Evolutionary conservation across 2,888 invertebrate genomes (phyloP).

Genomic region (Ochlodes sylvanus): DNA sequence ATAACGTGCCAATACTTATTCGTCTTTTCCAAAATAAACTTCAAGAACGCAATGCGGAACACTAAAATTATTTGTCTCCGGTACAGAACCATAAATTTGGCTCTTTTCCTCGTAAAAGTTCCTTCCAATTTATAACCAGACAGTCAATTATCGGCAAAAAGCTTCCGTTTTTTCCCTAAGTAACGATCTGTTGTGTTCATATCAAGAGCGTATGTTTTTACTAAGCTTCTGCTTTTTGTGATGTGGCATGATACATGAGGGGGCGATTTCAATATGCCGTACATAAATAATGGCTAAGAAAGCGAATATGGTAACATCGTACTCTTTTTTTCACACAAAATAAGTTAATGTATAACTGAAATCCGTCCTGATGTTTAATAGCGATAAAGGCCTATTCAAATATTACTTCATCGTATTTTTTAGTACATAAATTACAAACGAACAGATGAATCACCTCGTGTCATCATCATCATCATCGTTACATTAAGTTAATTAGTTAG

Average conservation of each 20-base stretch:
- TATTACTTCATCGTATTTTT: too few species aligned
- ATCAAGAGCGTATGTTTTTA: constrained; percentile 27
- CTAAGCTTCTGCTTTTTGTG: constrained; percentile 24
- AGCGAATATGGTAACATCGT: neutral
- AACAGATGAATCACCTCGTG: too few species aligned
- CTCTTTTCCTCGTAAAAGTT: constrained; percentile 38
- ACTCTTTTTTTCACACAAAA: too few species aligned
- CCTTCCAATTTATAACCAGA: constrained; percentile 39
- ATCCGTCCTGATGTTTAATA: too few species aligned
- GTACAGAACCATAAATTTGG: constrained; percentile 34
- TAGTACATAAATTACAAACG: too few species aligned
- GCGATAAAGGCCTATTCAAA: too few species aligned
- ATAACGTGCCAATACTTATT: neutral
- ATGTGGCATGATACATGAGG: constrained; percentile 14
- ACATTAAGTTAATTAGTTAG: too few species aligned
- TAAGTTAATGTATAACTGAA: too few species aligned
- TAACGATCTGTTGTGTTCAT: constrained; percentile 36
- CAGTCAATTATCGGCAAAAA: constrained; percentile 39
- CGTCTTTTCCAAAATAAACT: constrained; percentile 17
- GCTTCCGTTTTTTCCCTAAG: constrained; percentile 38
- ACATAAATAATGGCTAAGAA: neutral
- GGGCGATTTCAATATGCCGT: constrained; percentile 16
- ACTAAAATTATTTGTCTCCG: constrained; percentile 39
- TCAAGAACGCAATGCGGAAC: constrained; percentile 24
- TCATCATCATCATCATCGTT: too few species aligned